Percentiles rank a stretch among this genome's conserved stretches.
Conservation (phyloP, 2,888 invertebrate genomes). For the Petrophora chlorosata region DNA sequence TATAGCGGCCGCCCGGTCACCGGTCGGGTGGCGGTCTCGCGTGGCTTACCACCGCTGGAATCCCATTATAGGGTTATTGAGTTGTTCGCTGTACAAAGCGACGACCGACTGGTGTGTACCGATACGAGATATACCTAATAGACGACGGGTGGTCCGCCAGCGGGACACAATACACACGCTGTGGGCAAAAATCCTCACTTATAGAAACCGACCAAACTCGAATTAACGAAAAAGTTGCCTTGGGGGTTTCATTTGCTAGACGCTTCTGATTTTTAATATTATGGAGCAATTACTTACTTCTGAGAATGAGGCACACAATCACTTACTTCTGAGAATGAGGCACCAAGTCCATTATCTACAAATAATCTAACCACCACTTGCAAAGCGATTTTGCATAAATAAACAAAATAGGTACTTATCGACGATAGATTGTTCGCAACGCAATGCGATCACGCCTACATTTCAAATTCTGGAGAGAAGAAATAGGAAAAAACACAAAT, state of each 20-base stretch:
- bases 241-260: not conserved
- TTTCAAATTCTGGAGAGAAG: slow-evolving; percentile 16
- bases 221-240: not conserved
- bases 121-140: slow-evolving; percentile 59
- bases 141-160: slow-evolving; percentile 38
- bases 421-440: slow-evolving; percentile 57
- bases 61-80: slow-evolving; percentile 79
- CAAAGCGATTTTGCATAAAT: slow-evolving; percentile 42
- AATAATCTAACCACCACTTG: slow-evolving; percentile 20
- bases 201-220: slow-evolving; percentile 13
- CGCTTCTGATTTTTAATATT: not conserved
- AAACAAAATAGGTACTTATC: slow-evolving; percentile 44
- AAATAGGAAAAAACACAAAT: slow-evolving; percentile 9
- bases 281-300: not conserved
- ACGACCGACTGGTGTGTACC: slow-evolving; percentile 51
- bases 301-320: not conserved
- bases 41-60: slow-evolving; percentile 70
- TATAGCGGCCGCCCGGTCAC: slow-evolving; percentile 29
- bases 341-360: slow-evolving; percentile 14
- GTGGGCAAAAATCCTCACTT: slow-evolving; percentile 44
- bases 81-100: slow-evolving; percentile 65
- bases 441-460: slow-evolving; percentile 27
- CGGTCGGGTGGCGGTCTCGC: slow-evolving; percentile 62
- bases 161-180: slow-evolving; percentile 48
- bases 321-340: slow-evolving; percentile 5